These are phyloP conservation scores for Thunnus thynnus DNA, from an alignment of 2,113 vertebrate species.

Conservation along the genomic window DNA sequence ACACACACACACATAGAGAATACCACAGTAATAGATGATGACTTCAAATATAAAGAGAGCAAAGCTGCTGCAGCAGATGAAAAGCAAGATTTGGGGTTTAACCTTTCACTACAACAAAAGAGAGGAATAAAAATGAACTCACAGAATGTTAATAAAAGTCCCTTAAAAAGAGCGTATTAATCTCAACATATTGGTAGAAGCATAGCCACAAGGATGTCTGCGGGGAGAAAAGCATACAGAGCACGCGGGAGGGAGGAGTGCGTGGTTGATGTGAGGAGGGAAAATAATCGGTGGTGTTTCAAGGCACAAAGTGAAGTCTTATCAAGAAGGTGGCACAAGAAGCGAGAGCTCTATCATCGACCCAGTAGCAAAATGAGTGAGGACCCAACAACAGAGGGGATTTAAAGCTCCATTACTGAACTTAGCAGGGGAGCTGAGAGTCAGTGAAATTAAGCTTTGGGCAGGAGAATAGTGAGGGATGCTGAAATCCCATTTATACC, in stretches of 20 bases:
- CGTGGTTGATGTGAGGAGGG: slow-evolving; percentile 13
- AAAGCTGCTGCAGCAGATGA: slow-evolving; percentile 55
- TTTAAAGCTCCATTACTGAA: slow-evolving; percentile 79
- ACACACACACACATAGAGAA: slow-evolving; percentile 13
- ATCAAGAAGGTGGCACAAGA: slow-evolving; percentile 80
- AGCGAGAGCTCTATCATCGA: slow-evolving; percentile 57
- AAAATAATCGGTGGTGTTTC: slow-evolving; percentile 74
- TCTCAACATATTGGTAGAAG: slow-evolving; percentile 58
- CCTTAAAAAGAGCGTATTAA: slow-evolving; percentile 64
- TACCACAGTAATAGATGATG: slow-evolving; percentile 24
- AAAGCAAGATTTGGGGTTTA: slow-evolving; percentile 41
- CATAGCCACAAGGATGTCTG: slow-evolving; percentile 53
- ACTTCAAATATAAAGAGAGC: slow-evolving; percentile 48
- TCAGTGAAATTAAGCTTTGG: slow-evolving; percentile 63
- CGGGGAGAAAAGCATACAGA: slow-evolving; percentile 31
- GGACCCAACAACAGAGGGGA: slow-evolving; percentile 68
- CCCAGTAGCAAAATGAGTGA: slow-evolving; percentile 62
- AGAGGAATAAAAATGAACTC: slow-evolving; percentile 32
- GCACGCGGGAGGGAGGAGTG: slow-evolving; percentile 27
- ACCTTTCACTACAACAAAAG: slow-evolving; percentile 65
- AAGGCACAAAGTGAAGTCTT: slow-evolving; percentile 74
- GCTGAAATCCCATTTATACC: slow-evolving; percentile 64
- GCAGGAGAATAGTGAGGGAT: slow-evolving; percentile 58
- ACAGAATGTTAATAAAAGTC: slow-evolving; percentile 34
- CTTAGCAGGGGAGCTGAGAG: slow-evolving; percentile 73